Conservation (phyloP, 2,113 vertebrate species). For the Solea solea region DNA sequence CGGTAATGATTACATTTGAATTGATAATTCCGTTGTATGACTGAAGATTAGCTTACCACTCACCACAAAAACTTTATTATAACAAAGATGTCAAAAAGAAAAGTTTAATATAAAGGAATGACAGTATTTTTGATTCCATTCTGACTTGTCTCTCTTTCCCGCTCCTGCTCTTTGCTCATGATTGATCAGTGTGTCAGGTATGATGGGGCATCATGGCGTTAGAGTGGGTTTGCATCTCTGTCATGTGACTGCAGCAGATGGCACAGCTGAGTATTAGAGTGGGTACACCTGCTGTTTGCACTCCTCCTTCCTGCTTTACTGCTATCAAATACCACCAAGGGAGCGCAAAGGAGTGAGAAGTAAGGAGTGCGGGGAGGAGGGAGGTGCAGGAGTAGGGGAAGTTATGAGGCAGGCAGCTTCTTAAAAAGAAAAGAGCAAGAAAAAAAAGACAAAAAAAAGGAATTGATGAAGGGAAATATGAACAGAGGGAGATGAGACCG, state of each 20-base stretch:
- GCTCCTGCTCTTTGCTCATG: slow-evolving; percentile 71
- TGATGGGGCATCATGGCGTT: slow-evolving; percentile 89
- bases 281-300: slow-evolving; percentile 90
- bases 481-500: slow-evolving; percentile 33
- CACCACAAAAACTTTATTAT: neutral
- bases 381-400: slow-evolving; percentile 22
- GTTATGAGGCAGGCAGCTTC: slow-evolving; percentile 24
- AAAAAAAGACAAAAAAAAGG: slow-evolving; percentile 25
- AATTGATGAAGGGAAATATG: slow-evolving; percentile 40
- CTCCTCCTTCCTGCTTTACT: slow-evolving; percentile 77
- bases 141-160: slow-evolving; percentile 3
- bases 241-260: slow-evolving; percentile 91
- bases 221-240: slow-evolving; percentile 86
- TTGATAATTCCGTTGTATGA: neutral
- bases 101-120: too few relatives aligned
- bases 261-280: slow-evolving; percentile 84
- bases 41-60: neutral
- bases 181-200: slow-evolving; percentile 97
- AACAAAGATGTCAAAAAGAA: slow-evolving; percentile 14
- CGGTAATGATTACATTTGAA: slow-evolving; percentile 1
- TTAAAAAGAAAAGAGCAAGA: neutral
- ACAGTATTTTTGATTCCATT: slow-evolving; percentile 10
- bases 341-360: slow-evolving; percentile 49
- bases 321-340: slow-evolving; percentile 83
- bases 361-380: slow-evolving; percentile 32